Base-by-base conservation (phyloP, 2,888 invertebrate genomes). In the Orthonevra nobilis region DNA sequence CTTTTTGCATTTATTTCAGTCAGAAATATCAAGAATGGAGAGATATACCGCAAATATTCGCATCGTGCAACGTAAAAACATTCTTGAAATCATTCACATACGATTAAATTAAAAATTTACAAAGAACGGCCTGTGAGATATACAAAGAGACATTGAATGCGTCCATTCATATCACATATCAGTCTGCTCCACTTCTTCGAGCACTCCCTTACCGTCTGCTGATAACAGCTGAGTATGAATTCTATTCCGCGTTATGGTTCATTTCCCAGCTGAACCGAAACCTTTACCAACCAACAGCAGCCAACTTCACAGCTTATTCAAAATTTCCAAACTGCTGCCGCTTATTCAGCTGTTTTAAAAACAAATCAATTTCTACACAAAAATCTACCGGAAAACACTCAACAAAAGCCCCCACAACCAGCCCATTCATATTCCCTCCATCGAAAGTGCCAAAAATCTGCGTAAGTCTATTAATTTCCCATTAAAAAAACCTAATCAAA, bases 251-350 rank as follows among this genome's bases (percentile, higher is more conserved):
- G 54, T 36, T 15, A 14, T 64, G 64, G 64, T 70, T 77, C 9
- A 17, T 6, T 42, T 52, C 60, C 26, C 0, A 1, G 52, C 72
- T 77, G 77, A 77, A 77, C 68, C n/a, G n/a, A n/a, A n/a, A 68
- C 79, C 54, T 1, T 48, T 12, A 7, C 9, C 50, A n/a, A n/a
- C n/a, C n/a, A 68, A 73, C 73, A 66, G 42, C 73, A 68, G 40
- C 79, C 48, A 73, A 79, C 79, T 79, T 79, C 79, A 73, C 38
- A 26, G 20, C 32, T n/a, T 15, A 56, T 73, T 79, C 44, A 73
- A 79, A 79, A 68, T 61, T 30, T 32, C 15, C 30, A 40, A 66
- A 72, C 77, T 40, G 9, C 61, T 56, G 61, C 66, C 73, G 61
- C 66, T 66, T 6, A 34, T 61, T 58, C 34, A 54, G 60, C 32